Percentiles rank a stretch among this genome's conserved stretches.
Evolutionary conservation across 2,797 vertebrate genomes (phyloP).

Genomic region (Semotilus atromaculatus): DNA sequence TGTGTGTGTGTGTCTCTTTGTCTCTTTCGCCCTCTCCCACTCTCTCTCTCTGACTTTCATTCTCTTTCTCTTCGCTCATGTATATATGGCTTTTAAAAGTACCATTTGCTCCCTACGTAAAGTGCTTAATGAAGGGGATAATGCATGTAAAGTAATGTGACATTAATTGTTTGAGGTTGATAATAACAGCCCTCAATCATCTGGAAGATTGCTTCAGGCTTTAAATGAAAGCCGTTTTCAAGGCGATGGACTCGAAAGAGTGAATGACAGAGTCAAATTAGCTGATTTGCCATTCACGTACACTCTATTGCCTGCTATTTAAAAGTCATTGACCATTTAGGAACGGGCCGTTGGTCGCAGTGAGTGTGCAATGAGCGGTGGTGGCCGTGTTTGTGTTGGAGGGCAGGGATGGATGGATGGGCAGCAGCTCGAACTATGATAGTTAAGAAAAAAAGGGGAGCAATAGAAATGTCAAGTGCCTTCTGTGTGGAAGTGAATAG

Average conservation of each 20-base stretch:
- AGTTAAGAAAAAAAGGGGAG: conserved; percentile 53
- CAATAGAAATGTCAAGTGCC: conserved; percentile 77
- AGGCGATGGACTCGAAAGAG: conserved; percentile 68
- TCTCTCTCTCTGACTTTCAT: conserved; percentile 38
- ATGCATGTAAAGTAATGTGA: conserved; percentile 73
- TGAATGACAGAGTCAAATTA: conserved; percentile 68
- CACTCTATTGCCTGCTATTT: conserved; percentile 75
- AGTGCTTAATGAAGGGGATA: conserved; percentile 73
- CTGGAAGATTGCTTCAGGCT: conserved; percentile 69
- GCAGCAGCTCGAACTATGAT: conserved; percentile 59
- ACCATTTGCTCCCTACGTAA: conserved; percentile 64
- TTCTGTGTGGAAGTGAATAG: conserved; percentile 67
- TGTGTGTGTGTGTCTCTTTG: not conserved
- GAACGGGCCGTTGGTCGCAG: conserved; percentile 64
- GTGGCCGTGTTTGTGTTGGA: conserved; percentile 65
- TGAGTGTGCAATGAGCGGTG: conserved; percentile 48
- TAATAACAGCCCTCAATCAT: conserved; percentile 73
- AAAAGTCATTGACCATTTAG: conserved; percentile 71
- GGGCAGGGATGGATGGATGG: conserved; percentile 58
- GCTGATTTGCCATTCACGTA: conserved; percentile 71
- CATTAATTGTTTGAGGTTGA: conserved; percentile 73
- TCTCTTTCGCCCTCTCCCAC: conserved; percentile 9
- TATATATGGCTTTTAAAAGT: conserved; percentile 69
- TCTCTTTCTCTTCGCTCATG: conserved; percentile 55
- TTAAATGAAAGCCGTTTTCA: conserved; percentile 68